A percentile compares a stretch with the other conserved stretches of the same genome.
These are phyloP conservation scores for Anoplius nigerrimus DNA, from an alignment of 2,888 invertebrate species.

Conservation along the genomic window DNA sequence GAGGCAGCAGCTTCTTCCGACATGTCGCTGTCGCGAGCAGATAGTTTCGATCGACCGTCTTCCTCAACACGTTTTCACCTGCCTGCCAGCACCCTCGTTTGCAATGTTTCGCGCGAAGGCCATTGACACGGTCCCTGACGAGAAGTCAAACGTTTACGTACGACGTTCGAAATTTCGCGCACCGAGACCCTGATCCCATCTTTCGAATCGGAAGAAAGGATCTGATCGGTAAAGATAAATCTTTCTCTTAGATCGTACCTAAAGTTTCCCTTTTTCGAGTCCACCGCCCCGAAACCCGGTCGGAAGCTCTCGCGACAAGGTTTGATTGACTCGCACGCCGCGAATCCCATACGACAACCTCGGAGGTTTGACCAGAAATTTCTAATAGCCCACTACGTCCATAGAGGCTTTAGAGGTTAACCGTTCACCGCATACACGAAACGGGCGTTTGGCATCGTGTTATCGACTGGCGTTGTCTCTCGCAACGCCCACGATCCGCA, in stretches of 20 bases:
- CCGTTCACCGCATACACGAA: conserved; percentile 49
- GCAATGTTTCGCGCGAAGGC: conserved; percentile 2
- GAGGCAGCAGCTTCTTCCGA: background rate
- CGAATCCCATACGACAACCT: conserved; percentile 13
- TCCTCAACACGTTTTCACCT: background rate
- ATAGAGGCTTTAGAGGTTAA: conserved; percentile 47
- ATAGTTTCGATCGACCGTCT: background rate
- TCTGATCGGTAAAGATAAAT: too few relatives aligned
- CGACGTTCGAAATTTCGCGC: too few relatives aligned
- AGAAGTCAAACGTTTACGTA: too few relatives aligned
- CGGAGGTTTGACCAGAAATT: conserved; percentile 38
- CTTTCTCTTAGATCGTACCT: too few relatives aligned
- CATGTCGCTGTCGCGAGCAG: conserved; percentile 16
- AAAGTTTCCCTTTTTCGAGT: too few relatives aligned
- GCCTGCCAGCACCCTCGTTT: background rate
- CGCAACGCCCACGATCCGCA: conserved; percentile 27
- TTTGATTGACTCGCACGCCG: too few relatives aligned
- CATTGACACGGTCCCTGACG: conserved; percentile 5
- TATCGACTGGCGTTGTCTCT: conserved; percentile 50
- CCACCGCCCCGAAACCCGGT: too few relatives aligned
- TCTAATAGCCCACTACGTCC: conserved; percentile 30
- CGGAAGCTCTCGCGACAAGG: background rate
- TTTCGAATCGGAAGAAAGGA: too few relatives aligned
- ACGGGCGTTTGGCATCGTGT: conserved; percentile 56
- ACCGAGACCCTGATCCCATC: too few relatives aligned